Conservation (phyloP, 2,888 invertebrate genomes). For the Timandra comae region DNA sequence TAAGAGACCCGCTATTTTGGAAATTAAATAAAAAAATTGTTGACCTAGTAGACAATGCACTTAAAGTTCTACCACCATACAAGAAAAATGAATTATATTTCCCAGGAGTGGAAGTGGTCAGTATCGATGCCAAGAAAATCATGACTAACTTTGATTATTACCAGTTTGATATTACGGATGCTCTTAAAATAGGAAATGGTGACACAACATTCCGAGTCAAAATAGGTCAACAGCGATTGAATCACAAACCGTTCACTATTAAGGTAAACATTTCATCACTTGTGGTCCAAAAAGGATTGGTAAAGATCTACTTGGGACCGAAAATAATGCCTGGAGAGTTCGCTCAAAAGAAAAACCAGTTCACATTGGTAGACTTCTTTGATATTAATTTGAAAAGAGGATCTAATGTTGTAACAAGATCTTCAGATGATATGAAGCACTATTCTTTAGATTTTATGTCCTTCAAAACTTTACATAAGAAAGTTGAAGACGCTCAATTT, state of each 20-base stretch:
- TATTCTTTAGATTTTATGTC: slow-evolving; percentile 78
- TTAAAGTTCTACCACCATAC: slow-evolving; percentile 75
- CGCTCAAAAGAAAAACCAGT: slow-evolving; percentile 69
- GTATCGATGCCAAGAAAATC: slow-evolving; percentile 79
- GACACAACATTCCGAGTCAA: slow-evolving; percentile 56
- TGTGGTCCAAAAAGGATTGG: slow-evolving; percentile 73
- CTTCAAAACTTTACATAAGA: slow-evolving; percentile 76
- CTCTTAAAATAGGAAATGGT: slow-evolving; percentile 49
- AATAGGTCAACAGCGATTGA: slow-evolving; percentile 79
- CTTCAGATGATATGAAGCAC: slow-evolving; percentile 77
- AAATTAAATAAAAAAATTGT: slow-evolving; percentile 79
- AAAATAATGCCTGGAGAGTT: slow-evolving; percentile 78
- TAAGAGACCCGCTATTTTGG: slow-evolving; percentile 84
- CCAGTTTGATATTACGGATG: slow-evolving; percentile 79
- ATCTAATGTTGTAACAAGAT: slow-evolving; percentile 79
- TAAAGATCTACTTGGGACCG: slow-evolving; percentile 83
- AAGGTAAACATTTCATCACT: slow-evolving; percentile 79
- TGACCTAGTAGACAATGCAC: slow-evolving; percentile 74
- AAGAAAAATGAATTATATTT: slow-evolving; percentile 76
- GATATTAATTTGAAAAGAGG: slow-evolving; percentile 78
- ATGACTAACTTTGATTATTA: slow-evolving; percentile 81
- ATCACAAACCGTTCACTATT: slow-evolving; percentile 82
- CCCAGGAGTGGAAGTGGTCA: slow-evolving; percentile 79
- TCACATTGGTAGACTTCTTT: slow-evolving; percentile 78
- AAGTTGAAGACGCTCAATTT: slow-evolving; percentile 75